Percentiles rank a stretch among this genome's conserved stretches.
phyloP scores from a whole-genome alignment of 2,797 vertebrate genomes.

The Hypotaenidia okinawae region DNA sequence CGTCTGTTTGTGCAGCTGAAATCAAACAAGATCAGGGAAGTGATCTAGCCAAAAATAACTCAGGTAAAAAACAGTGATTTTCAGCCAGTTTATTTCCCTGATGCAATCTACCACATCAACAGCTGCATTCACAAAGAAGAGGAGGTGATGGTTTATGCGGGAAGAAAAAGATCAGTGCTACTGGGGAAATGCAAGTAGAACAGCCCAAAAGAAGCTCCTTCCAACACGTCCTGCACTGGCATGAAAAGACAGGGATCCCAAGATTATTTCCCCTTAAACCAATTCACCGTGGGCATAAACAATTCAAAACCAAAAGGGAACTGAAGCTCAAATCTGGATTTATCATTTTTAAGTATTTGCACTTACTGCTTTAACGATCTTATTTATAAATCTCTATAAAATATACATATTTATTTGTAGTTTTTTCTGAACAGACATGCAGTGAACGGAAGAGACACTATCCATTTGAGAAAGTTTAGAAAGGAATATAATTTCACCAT shows the following conservation, averaged over 20 bases:
- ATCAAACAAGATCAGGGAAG: not conserved
- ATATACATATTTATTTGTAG: not conserved
- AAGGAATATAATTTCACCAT: not conserved
- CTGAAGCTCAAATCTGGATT: not conserved
- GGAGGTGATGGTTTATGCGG: not conserved
- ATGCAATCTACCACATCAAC: not conserved
- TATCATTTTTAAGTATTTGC: not conserved
- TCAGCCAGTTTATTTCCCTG: not conserved
- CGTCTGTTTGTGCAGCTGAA: not conserved
- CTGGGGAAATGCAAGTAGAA: not conserved
- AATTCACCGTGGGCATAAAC: not conserved
- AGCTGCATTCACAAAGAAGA: not conserved
- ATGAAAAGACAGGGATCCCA: not conserved
- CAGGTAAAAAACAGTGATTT: not conserved
- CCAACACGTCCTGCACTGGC: not conserved
- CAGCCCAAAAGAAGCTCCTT: not conserved
- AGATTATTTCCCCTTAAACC: not conserved
- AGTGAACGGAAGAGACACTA: not conserved
- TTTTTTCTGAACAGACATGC: not conserved
- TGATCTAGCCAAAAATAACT: conserved; percentile 13
- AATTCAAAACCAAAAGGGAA: not conserved
- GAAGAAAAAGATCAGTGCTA: not conserved
- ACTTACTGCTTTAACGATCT: not conserved
- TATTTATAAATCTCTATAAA: not conserved
- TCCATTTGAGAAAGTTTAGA: not conserved